Evolutionary conservation across 2,888 invertebrate genomes (phyloP), one percentile per base, ranked within the genome.

Genomic region (Sycophila texana): DNA sequence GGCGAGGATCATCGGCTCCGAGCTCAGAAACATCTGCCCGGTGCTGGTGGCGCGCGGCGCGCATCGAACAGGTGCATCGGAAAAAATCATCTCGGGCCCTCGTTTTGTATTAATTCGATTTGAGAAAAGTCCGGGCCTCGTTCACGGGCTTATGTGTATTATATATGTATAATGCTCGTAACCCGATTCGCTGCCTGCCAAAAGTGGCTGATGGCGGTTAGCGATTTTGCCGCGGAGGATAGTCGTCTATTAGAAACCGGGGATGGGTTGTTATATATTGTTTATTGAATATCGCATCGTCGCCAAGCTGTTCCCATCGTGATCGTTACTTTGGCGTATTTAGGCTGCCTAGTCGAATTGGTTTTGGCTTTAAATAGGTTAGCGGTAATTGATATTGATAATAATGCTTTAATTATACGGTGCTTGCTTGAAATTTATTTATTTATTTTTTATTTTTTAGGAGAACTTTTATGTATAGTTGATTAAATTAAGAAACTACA

Each of bases 11-110:
- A 39, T 39, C 63, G n/a, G n/a, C 53, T 53, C 53, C 53, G 63
- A 63, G 39, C 12, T 39, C 10, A n/a, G 75, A 55, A 76, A 76
- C 76, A 77, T 81, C 73, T 77, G 81, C 76, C 73, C 72, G 39
- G 10, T 39, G 39, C 16, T 16, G 61, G 30, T 7, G 12, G 61
- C 30, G 30, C 61, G 61, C 30, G 68, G 61, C 77, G 30, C 53
- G 53, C 53, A 53, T 53, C 60, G 72, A 77, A 78, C 77, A 78
- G 77, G 77, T 78, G 77, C 67, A 68, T 55, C 53, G 60, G 16
- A 77, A 73, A 79, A 66, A 66, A 77, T 67, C 58, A 67, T 71
- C 61, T 4, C 39, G 39, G 39, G 39, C 39, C 39, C 39, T 39
- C 39, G 39, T 39, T 39, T 39, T 39, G 39, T 39, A 39, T 39